These are phyloP conservation scores for Melipona bicolor DNA, from an alignment of 2,888 invertebrate genomes.

Conservation along the genomic window DNA sequence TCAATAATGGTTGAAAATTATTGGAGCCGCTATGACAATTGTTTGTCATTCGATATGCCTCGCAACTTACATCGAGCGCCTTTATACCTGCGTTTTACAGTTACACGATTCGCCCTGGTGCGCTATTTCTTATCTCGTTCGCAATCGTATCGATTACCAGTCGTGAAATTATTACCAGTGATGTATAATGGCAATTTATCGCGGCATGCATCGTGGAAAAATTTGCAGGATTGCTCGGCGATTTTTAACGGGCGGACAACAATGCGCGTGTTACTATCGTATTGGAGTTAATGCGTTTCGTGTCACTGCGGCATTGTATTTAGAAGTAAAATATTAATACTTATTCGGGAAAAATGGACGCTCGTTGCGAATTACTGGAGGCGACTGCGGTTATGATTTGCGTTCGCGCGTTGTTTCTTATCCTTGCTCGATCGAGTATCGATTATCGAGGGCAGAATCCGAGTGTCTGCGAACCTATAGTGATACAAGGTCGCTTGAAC, in stretches of 20 bases:
- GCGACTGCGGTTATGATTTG: conserved; percentile 1
- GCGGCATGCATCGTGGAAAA: not conserved
- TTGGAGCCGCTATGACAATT: not conserved
- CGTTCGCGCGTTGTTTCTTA: not conserved
- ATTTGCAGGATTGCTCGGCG: not conserved
- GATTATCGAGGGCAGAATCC: not conserved
- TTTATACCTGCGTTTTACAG: not conserved
- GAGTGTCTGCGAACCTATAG: too few relatives aligned
- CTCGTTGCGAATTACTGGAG: not conserved
- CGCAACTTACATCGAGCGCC: not conserved
- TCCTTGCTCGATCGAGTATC: not conserved
- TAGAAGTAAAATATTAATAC: not conserved
- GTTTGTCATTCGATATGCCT: not conserved
- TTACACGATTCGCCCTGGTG: not conserved
- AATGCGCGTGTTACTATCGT: too few relatives aligned
- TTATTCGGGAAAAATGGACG: not conserved
- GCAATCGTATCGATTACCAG: not conserved
- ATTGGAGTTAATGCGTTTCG: not conserved
- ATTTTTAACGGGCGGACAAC: not conserved
- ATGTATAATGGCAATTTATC: not conserved
- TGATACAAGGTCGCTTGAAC: too few relatives aligned
- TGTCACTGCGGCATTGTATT: too few relatives aligned
- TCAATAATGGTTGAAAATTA: conserved; percentile 7
- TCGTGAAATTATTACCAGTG: not conserved
- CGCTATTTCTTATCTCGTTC: not conserved